phyloP scores from a whole-genome alignment of 2,888 invertebrate species.

The Lutraria lutraria region DNA sequence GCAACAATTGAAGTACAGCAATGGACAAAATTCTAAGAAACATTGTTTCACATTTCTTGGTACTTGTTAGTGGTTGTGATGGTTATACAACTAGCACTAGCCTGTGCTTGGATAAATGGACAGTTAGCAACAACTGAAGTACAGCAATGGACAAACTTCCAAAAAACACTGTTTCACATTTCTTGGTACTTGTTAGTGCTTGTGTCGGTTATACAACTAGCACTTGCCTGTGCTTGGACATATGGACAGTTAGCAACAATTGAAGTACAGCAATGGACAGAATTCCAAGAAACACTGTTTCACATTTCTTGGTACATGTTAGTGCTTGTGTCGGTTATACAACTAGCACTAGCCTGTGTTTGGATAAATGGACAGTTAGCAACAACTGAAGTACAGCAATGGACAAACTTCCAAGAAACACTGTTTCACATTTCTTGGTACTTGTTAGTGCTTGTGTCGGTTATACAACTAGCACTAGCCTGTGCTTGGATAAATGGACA shows the following conservation, averaged over 20 bases:
- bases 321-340: not conserved
- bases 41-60: conserved; percentile 37
- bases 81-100: conserved; percentile 43
- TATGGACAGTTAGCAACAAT: conserved; percentile 26
- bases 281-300: not conserved
- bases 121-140: not conserved
- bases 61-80: conserved; percentile 46
- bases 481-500: conserved; percentile 27
- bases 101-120: conserved; percentile 38
- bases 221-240: conserved; percentile 54
- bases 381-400: not conserved
- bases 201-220: conserved; percentile 37
- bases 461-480: conserved; percentile 20
- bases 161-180: conserved; percentile 18
- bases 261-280: not conserved
- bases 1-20: not conserved
- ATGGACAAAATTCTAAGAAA: not conserved
- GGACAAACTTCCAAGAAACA: not conserved
- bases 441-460: not conserved
- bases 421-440: conserved; percentile 16
- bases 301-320: conserved; percentile 38
- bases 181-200: conserved; percentile 57
- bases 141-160: not conserved
- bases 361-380: conserved; percentile 6
- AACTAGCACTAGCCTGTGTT: conserved; percentile 50